Base-by-base conservation (phyloP, 2,113 vertebrate species). In the Protobothrops flavoviridis region DNA sequence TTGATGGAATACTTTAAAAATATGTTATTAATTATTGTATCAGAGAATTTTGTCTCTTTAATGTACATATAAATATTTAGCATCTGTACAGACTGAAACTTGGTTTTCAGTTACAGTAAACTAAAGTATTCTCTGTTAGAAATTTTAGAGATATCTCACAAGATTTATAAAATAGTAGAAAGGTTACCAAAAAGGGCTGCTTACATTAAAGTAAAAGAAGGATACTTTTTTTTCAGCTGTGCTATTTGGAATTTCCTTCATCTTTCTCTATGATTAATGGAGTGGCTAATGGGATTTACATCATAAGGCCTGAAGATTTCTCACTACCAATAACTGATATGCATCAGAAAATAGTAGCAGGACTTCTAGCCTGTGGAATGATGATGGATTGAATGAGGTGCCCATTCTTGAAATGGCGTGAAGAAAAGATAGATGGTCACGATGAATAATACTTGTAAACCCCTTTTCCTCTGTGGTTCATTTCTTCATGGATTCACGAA, bases 31-130 rank as follows among this genome's bases (percentile, higher is more conserved):
- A 0, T 94, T 94, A 94, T 96, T 96, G 87, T 95, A 96, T 95
- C 94, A 96, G 95, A 39, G 53, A 93, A 55, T 91, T 57, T 92
- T 94, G 90, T 92, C 95, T 96, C 93, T 95, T 97, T 95, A 94
- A 94, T 92, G 93, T 81, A 53, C 87, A 95, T 96, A 95, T 95
- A 95, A 91, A 85, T 93, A 91, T 50, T 93, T 91, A 69, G 81
- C 24, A 96, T 94, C 50, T 11, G 24, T 33, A 45, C 90, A 87
- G 52, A 48, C 23, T 87, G 89, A 91, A 43, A 90, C 59, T 55
- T 89, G 88, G 20, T 53, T 86, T 93, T 90, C 89, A 86, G 89
- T 90, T 94, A n/a, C 92, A 89, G 94, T 91, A 94, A 94, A 95
- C 90, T 91, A 94, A 95, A 93, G 94, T 21, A 4, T 50, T 64